Base-by-base conservation (phyloP, 2,113 vertebrate genomes). In the Oryzias curvinotus region DNA sequence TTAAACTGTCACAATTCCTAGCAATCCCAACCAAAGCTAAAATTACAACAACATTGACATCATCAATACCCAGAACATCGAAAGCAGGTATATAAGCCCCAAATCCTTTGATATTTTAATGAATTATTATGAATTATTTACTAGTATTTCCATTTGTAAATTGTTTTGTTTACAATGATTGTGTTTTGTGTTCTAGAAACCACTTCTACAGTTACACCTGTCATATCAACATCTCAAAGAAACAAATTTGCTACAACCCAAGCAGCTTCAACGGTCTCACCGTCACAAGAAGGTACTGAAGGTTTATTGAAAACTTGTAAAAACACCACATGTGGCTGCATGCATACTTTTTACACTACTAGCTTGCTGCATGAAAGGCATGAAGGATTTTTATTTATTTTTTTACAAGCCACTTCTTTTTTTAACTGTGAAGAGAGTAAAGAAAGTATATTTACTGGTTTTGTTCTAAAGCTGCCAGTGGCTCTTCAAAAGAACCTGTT, bases 221-320 rank as follows among this genome's bases (percentile, higher is more conserved):
- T 15, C 54, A 58, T 61, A 51, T 19, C 60, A 23, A 51, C 70
- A 70, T 12, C 26, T 67, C 56, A 23, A 25, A 70, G 52, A 52
- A 49, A 45, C 52, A 54, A 36, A 55, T 4, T 19, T 46, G 3
- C 49, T 46, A 51, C 73, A 77, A 25, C 36, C 46, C 59, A 47
- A 5, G 6, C 46, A 21, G 48, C 68, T 52, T 4, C 56, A 36
- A 10, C 59, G 14, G 28, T 16, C 55, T 56, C 73, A 17, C 12
- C 70, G 15, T 57, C 65, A 59, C 0, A 17, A 44, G n/a, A 0
- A 81, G 77, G 69, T 84, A 81, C 62, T 68, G 30, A 53, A 17
- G 65, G 44, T 4, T 6, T 41, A 1, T n/a, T 41, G 19, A 7
- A 41, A 52, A 14, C n/a, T 4, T 48, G 43, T 41, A 25, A 62